Conservation (phyloP, 2,797 vertebrate species). For the Kryptolebias ocellatus region DNA sequence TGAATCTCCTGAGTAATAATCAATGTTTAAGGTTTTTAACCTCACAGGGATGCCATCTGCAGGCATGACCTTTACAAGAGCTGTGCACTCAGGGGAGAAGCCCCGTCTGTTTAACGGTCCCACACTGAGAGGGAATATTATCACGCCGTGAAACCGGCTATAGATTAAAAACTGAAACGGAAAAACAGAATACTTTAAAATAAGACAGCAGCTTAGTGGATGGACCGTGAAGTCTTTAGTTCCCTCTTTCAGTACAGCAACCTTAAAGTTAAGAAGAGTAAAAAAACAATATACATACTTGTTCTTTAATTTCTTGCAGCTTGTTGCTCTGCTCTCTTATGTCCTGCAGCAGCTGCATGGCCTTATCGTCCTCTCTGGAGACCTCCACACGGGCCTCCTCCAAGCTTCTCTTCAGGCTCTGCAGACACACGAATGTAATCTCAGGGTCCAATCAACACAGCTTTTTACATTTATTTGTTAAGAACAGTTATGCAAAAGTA, state of each 20-base stretch:
- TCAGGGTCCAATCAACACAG: slow-evolving; percentile 20
- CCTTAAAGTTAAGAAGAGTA: slow-evolving; percentile 15
- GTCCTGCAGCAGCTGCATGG: slow-evolving; percentile 96
- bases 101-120: slow-evolving; percentile 44
- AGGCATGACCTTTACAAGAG: slow-evolving; percentile 62
- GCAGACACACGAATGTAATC: slow-evolving; percentile 58
- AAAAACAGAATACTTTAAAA: slow-evolving; percentile 1
- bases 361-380: slow-evolving; percentile 99
- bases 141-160: slow-evolving; percentile 23
- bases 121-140: slow-evolving; percentile 19
- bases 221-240: neutral
- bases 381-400: slow-evolving; percentile 98
- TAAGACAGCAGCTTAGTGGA: neutral
- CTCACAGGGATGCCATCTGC: slow-evolving; percentile 63
- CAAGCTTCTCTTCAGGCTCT: slow-evolving; percentile 99
- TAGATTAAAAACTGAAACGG: neutral
- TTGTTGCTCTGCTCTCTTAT: slow-evolving; percentile 99
- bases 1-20: slow-evolving; percentile 30
- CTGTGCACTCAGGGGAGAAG: slow-evolving; percentile 53
- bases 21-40: slow-evolving; percentile 42
- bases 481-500: slow-evolving; percentile 4
- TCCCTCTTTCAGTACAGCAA: too few relatives aligned
- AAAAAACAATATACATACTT: slow-evolving; percentile 82
- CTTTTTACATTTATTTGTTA: neutral
- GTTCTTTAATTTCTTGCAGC: slow-evolving; percentile 99